Base-by-base conservation (phyloP, 2,888 invertebrate genomes). In the Protophormia terraenovae region DNA sequence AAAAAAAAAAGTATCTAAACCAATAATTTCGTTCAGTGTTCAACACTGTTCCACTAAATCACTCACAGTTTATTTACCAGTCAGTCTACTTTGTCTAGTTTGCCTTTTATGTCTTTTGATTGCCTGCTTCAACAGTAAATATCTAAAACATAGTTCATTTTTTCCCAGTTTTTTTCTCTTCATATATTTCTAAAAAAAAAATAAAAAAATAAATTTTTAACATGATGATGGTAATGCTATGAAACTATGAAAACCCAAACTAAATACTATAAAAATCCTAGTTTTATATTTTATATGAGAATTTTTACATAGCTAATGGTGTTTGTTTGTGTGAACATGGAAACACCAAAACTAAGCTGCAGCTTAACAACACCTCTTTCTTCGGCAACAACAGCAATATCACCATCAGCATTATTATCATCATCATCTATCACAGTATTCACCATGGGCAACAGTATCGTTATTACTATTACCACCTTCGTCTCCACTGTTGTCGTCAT, bases 341-440 rank as follows among this genome's bases (percentile, higher is more conserved):
- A 66, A 66, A 41, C 41, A 41, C 16, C 55, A 41, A 71, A 55
- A 71, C 27, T 71, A 71, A 71, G 71, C 55, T 29, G 38, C 24
- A 27, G 55, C 71, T 71, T 71, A 71, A 29, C 16, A 71, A 55
- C 71, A 71, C 38, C 71, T 71, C 35, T 38, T 45, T 35, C 22
- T 38, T 55, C 35, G 22, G 0, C n/a, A 35, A 24, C n/a, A 55
- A 8, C 55, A 24, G n/a, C 35, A 24, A 12, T 29, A 58, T 29
- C 8, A 29, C 10, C 24, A 22, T 1, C 64, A 24, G 24, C 4
- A 27, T 45, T 7, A 38, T 24, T n/a, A 66, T 35, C 35, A 22
- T 38, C 47, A 55, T 16, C 75, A 53, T 50, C 35, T 45, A 47
- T 62, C 50, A 75, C 16, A n/a, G 45, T 35, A 50, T 35, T 35